Evolutionary conservation across 2,113 vertebrate genomes (phyloP).

Genomic region (Oryzias woworae): DNA sequence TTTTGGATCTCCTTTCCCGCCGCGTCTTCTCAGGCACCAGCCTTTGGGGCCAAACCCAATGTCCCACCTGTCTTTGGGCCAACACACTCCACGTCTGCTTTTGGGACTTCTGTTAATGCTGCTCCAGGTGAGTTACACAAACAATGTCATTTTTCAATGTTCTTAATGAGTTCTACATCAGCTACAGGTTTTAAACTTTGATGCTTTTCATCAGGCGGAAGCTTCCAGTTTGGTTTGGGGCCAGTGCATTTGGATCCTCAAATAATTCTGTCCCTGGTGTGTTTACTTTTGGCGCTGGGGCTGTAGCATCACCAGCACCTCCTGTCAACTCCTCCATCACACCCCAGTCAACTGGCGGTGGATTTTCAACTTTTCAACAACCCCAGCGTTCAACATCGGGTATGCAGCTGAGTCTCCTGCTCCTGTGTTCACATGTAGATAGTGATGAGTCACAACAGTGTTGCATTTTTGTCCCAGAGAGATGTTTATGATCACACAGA

Average conservation of each 20-base stretch:
- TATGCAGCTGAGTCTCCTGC: slow-evolving; percentile 61
- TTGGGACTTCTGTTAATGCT: slow-evolving; percentile 78
- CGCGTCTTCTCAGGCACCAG: slow-evolving; percentile 76
- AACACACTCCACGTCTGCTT: slow-evolving; percentile 81
- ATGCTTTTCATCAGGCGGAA: slow-evolving; percentile 62
- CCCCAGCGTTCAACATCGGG: slow-evolving; percentile 84
- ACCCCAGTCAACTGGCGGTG: slow-evolving; percentile 73
- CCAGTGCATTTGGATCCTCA: slow-evolving; percentile 79
- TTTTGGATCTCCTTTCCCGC: slow-evolving; percentile 86
- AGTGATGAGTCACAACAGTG: no score
- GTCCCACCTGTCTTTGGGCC: slow-evolving; percentile 84
- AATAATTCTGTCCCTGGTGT: slow-evolving; percentile 64
- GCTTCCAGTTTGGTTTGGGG: slow-evolving; percentile 90
- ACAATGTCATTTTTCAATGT: not conserved
- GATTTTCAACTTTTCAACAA: slow-evolving; percentile 82
- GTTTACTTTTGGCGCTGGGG: slow-evolving; percentile 85
- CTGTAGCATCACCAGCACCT: slow-evolving; percentile 57
- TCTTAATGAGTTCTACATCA: not conserved
- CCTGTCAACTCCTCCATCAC: slow-evolving; percentile 69
- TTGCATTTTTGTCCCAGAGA: no score
- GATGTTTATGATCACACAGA: no score
- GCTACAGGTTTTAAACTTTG: not conserved
- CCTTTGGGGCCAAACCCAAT: slow-evolving; percentile 85
- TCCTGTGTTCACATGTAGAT: no score
- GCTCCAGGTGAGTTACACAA: slow-evolving; percentile 75